phyloP scores from a whole-genome alignment of 2,113 vertebrate species.

The Vulpes ferrilata region DNA sequence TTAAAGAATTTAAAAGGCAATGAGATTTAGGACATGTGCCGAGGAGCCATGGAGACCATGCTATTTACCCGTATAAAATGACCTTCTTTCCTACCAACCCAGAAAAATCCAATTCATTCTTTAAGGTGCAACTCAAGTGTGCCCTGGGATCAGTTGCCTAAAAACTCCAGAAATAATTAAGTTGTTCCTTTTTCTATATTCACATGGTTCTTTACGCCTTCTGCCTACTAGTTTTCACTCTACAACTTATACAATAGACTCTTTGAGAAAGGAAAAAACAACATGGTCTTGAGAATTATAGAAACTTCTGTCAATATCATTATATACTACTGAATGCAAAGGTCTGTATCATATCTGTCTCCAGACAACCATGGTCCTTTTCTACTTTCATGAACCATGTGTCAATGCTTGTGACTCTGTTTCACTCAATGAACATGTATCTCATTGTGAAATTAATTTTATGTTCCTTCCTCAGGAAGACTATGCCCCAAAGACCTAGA shows the following conservation, averaged over 20 bases:
- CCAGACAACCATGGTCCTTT: not conserved
- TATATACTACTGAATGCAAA: not conserved
- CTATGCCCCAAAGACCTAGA: not conserved
- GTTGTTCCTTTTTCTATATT: not conserved
- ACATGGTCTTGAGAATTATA: not conserved
- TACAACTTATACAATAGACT: not conserved
- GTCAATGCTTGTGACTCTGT: not conserved
- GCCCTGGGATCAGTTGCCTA: not conserved
- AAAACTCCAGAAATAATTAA: not conserved
- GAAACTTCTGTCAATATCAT: not conserved
- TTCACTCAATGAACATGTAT: not conserved
- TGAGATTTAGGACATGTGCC: not conserved
- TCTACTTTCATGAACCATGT: not conserved
- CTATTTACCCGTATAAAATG: not conserved
- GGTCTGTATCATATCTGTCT: not conserved
- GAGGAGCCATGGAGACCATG: accelerated
- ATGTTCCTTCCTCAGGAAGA: not conserved
- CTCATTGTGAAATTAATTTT: not conserved
- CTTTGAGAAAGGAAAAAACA: not conserved
- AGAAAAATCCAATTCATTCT: not conserved
- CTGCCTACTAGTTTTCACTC: not conserved
- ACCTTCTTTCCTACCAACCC: not conserved
- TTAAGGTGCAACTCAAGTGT: not conserved
- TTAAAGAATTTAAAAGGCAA: not conserved
- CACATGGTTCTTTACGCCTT: not conserved